Percentiles rank a stretch among this genome's conserved stretches.
phyloP scores from a whole-genome alignment of 2,888 invertebrate species.

The Brachynemurus nebulosus region DNA sequence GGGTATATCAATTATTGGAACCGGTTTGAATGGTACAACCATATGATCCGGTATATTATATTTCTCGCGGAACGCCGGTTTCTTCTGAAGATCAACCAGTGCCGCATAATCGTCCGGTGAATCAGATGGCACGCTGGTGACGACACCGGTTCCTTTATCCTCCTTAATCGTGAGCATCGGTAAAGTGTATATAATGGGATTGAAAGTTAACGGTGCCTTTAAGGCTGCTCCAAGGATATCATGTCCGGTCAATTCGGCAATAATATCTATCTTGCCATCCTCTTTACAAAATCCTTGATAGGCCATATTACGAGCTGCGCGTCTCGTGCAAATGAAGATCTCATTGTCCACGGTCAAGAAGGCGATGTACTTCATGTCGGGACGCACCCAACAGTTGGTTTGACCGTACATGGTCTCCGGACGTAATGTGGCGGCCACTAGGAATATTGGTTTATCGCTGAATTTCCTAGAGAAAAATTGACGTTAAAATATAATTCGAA shows the following conservation, averaged over 20 bases:
- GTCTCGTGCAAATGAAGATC: constrained; percentile 72
- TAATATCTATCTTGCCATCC: constrained; percentile 62
- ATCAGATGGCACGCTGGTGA: constrained; percentile 96
- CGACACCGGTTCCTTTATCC: constrained; percentile 96
- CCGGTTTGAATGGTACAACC: constrained; percentile 51
- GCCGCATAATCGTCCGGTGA: constrained; percentile 98
- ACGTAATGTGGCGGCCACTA: constrained; percentile 94
- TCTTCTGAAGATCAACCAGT: constrained; percentile 86
- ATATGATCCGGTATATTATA: constrained; percentile 75
- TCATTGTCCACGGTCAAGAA: constrained; percentile 59
- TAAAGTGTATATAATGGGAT: constrained; percentile 75
- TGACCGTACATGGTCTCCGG: constrained; percentile 99
- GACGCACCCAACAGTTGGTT: constrained; percentile 97
- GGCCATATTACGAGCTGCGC: constrained; percentile 90
- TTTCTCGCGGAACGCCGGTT: constrained; percentile 82
- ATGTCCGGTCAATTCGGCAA: constrained; percentile 56
- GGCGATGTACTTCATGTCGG: constrained; percentile 87
- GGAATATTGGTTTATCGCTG: constrained; percentile 46
- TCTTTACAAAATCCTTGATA: constrained; percentile 80
- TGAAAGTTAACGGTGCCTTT: constrained; percentile 71
- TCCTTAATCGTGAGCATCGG: constrained; percentile 98
- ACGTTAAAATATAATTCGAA: not conserved
- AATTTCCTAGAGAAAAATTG: constrained; percentile 32
- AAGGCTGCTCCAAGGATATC: constrained; percentile 75
- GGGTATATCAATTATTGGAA: constrained; percentile 86